Base-by-base conservation (phyloP, 2,797 vertebrate genomes). In the Dendrocincla tyrannina region DNA sequence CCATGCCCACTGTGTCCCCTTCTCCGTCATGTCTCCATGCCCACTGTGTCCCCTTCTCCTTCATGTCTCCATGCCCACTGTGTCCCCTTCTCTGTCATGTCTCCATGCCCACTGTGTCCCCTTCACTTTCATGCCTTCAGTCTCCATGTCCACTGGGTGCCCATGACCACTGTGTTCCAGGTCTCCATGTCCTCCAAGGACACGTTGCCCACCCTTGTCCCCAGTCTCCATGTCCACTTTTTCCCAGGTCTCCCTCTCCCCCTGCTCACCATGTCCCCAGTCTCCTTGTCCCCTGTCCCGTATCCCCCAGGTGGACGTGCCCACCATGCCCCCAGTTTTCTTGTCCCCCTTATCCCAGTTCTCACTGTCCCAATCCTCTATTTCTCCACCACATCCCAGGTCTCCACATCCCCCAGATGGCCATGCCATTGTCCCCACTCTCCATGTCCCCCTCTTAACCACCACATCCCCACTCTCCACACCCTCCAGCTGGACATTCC, bases 121-220 rank as follows among this genome's bases (percentile, higher is more conserved):
- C 35, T 35, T 35, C 35, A 8, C 16, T 23, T n/a, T 27, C 39
- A 33, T 33, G 23, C 13, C 39, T 32, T 5, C 5, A 9, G 14
- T 28, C 49, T 18, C 28, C 4, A 0, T 1, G 4, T 8, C 11
- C 42, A 9, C 25, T 25, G 20, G 28, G 39, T 16, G 19, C 13
- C 28, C 30, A 23, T 24, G 9, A 25, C 35, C 35, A 35, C 35
- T 35, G 35, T 4, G 19, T 56, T 44, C 62, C 30, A 44, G 41
- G 30, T 64, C 37, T 44, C 22, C 62, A 4, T 13, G 22, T 63
- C 30, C 30, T 30, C 10, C 35, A 60, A 12, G 8, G 25, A 37
- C 35, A 39, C 2, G 0, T 2, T 2, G 4, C 9, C 8, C 42
- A 9, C 28, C 25, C 27, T 2, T 2, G 9, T 30, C 17, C 11